Evolutionary conservation across 2,888 invertebrate species (phyloP), one percentile per base, ranked within the genome.

Genomic region (Ichneumon xanthorius): DNA sequence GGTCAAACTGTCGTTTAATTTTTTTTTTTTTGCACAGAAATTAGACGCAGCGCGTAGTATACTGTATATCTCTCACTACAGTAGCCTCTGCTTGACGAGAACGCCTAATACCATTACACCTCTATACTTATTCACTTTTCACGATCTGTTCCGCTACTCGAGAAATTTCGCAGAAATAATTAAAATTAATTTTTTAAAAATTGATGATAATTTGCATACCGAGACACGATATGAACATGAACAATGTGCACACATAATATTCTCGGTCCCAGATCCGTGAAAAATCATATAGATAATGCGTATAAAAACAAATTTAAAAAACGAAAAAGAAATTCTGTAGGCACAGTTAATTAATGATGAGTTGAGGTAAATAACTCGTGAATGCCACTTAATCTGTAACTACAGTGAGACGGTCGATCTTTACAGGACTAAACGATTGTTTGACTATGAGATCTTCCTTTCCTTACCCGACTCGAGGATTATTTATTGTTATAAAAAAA

Each of bases 21-120:
- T 90, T 89, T 85, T 65, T 55, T 89, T 86, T 89, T 91, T 89
- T 90, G 92, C 92, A 92, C 90, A 88, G 4, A 87, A 86, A 86
- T 90, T 92, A 92, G 92, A 89, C 86, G 88, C 91, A 91, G 87
- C 89, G 90, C 89, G 88, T 92, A 92, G 92, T 89, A 77, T 58
- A 79, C 61, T 14, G 40, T 63, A 48, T 37, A 71, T 30, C 37
- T 81, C 75, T 82, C 76, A 82, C 79, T 76, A 75, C 63, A 79
- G 79, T 79, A 80, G 82, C 71, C n/a, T 82, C 40, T 72, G 76
- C 79, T 82, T 82, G 85, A 75, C 65, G 73, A 72, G 65, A 81
- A 82, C 80, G 80, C 76, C 81, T 84, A 58, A 80, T 78, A 82
- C 77, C 67, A 55, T 78, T 70, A 71, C 78, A 55, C 50, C 37